Percentiles rank a stretch among this genome's conserved stretches.
phyloP scores from a whole-genome alignment of 2,888 invertebrate species.

The Fragum sueziense region DNA sequence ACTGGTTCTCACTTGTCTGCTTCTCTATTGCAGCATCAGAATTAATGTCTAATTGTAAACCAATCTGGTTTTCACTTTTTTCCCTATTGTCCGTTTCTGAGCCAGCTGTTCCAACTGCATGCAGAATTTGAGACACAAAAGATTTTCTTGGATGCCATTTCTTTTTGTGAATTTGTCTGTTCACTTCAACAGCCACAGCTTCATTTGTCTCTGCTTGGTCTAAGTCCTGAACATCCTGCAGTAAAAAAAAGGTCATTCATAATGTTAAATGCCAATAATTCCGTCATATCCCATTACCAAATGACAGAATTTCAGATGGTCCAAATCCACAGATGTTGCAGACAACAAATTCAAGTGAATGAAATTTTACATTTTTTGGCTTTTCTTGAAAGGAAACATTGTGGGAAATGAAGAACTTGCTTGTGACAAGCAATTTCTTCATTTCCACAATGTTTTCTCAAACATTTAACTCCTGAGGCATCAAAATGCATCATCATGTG shows the following conservation, averaged over 20 bases:
- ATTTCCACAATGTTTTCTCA: background rate
- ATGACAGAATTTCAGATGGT: too few species aligned
- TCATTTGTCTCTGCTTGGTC: background rate
- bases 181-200: background rate
- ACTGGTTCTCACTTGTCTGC: conserved; percentile 1
- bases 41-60: background rate
- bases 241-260: background rate
- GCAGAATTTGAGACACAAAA: conserved; percentile 50
- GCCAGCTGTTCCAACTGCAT: conserved; percentile 29
- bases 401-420: background rate
- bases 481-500: too few species aligned
- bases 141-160: conserved; percentile 21
- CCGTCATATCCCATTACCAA: too few species aligned
- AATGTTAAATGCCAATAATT: too few species aligned
- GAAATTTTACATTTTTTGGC: too few species aligned
- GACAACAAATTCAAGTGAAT: too few species aligned
- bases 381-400: background rate
- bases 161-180: background rate
- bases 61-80: background rate
- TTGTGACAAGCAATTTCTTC: conserved; percentile 1
- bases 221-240: background rate
- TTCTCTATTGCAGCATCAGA: too few species aligned
- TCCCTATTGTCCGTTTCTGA: conserved; percentile 12
- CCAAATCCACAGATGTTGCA: too few species aligned
- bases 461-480: background rate